A percentile compares a stretch with the other conserved stretches of the same genome.
These are phyloP conservation scores for Herpetotheres cachinnans DNA, from an alignment of 2,113 vertebrate species.

Conservation along the genomic window DNA sequence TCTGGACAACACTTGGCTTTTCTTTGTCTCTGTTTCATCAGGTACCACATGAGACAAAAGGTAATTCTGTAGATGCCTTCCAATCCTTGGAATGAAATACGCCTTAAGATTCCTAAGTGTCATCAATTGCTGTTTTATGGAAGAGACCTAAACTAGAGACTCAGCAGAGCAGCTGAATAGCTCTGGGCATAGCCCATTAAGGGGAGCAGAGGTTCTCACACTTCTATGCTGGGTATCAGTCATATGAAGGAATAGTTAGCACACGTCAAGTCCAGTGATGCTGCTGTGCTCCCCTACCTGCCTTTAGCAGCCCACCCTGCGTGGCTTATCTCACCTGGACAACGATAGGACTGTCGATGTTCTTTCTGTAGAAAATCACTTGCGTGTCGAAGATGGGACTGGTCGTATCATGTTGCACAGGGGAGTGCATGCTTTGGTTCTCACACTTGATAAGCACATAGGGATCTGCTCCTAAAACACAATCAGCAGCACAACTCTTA, in stretches of 20 bases:
- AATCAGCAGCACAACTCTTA: not conserved
- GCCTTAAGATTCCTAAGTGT: not conserved
- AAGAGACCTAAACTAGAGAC: not conserved
- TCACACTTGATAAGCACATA: conserved; percentile 90
- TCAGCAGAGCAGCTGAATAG: not conserved
- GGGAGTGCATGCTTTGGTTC: conserved; percentile 73
- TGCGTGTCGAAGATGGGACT: conserved; percentile 79
- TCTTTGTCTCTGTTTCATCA: not conserved
- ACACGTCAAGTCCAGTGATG: not conserved
- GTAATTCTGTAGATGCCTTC: not conserved
- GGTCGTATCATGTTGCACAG: conserved; percentile 73
- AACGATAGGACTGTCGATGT: conserved; percentile 77
- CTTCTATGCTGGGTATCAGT: not conserved
- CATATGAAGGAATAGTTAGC: not conserved
- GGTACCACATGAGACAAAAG: not conserved
- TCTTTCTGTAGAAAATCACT: conserved; percentile 89
- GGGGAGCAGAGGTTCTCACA: not conserved
- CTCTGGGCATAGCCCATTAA: not conserved
- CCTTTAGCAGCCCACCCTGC: not conserved
- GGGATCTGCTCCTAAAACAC: conserved; percentile 82
- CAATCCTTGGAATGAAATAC: not conserved
- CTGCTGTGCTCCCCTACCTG: not conserved
- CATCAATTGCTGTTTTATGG: not conserved
- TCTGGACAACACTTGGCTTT: not conserved
- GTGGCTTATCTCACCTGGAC: conserved; percentile 79